Base-by-base conservation (phyloP, 2,797 vertebrate species). In the Diplodus sargus region DNA sequence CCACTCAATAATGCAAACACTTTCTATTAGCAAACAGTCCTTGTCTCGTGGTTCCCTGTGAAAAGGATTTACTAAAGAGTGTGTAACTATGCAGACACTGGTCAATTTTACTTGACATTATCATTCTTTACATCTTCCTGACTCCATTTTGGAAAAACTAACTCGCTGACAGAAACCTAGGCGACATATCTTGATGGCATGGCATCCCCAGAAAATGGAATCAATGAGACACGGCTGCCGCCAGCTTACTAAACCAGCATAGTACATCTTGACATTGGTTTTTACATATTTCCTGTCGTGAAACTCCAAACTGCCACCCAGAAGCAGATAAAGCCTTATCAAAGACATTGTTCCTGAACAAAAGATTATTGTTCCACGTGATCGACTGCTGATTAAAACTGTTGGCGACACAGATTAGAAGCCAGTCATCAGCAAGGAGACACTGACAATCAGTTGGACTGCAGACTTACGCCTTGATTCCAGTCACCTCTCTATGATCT, bases 321-420 rank as follows among this genome's bases (percentile, higher is more conserved):
- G 49, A 51, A 15, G 56, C 43, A 69, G 34, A 63, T 71, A 66
- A 74, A 61, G 9, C 45, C 42, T 58, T 54, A 70, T 79, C 58
- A 39, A 17, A 15, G 49, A 57, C 42, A 65, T 60, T 71, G 62
- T 82, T 77, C 18, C 25, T 3, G 43, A 70, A 67, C 66, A 77
- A 79, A 71, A 68, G 59, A 51, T 47, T 48, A 63, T 74, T 80
- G 78, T 76, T 79, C 58, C 2, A 22, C 49, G 49, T 42, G 58
- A 79, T 58, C 57, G 48, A 43, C 20, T 54, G 65, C 58, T 75
- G 76, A 75, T 79, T 60, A 64, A 73, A 67, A 69, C 15, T 57
- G 25, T 16, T 72, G 22, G 12, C 54, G 47, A 59, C 28, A 67
- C 39, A 48, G 60, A 69, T 72, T 59, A 54, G 49, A 70, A n/a